Percentiles rank a stretch among this genome's conserved stretches.
Conservation (phyloP, 2,113 vertebrate genomes). For the Vicugna pacos region DNA sequence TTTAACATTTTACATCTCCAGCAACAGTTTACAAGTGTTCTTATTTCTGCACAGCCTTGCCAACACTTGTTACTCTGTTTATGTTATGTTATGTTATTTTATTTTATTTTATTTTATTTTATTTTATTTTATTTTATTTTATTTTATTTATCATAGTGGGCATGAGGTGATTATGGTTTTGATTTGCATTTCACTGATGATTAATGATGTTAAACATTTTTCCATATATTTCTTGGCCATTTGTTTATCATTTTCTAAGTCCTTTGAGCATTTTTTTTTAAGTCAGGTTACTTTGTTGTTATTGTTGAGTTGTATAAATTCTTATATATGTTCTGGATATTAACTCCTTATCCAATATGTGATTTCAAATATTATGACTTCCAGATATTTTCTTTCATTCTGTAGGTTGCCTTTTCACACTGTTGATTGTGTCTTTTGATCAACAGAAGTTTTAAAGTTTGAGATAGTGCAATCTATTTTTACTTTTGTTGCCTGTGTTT, state of each 20-base stretch:
- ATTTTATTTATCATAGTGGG: not conserved
- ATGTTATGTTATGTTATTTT: not conserved
- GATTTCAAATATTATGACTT: not conserved
- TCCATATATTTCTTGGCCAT: not conserved
- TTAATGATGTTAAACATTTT: not conserved
- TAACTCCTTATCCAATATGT: not conserved
- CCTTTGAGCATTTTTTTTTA: not conserved
- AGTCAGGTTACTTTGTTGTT: not conserved
- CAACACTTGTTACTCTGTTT: not conserved
- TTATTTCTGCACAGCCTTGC: not conserved
- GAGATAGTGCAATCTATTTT: not conserved
- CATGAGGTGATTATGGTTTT: not conserved
- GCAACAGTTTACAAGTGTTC: not conserved
- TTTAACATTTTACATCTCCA: not conserved
- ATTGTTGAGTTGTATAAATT: not conserved
- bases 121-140: not conserved
- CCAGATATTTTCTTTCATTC: not conserved
- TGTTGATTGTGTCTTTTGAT: not conserved
- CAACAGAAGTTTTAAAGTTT: not conserved
- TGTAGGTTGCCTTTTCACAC: not conserved
- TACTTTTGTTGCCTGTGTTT: not conserved
- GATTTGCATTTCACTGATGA: not conserved
- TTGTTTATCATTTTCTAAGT: not conserved
- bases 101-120: not conserved
- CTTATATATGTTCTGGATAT: not conserved